phyloP scores from a whole-genome alignment of 1,140 invertebrate species.

The Lerema accius region DNA sequence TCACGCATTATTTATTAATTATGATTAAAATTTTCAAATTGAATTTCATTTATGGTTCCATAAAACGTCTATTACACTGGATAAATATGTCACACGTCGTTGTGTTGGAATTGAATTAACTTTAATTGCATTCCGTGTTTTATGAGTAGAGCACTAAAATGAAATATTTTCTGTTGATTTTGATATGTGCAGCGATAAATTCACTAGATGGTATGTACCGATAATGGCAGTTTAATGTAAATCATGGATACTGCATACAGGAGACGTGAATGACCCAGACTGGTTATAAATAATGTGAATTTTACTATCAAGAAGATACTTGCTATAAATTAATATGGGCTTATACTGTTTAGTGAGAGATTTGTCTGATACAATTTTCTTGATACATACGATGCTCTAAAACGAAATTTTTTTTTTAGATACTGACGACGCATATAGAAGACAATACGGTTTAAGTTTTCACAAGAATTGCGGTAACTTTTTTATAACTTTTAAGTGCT shows the following conservation, averaged over 20 bases:
- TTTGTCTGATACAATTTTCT: background rate
- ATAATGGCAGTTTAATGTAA: conserved; percentile 28
- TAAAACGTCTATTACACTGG: conserved; percentile 31
- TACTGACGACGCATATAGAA: conserved; percentile 49
- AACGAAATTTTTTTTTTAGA: conserved; percentile 24
- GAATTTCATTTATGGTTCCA: conserved; percentile 30
- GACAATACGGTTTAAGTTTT: conserved; percentile 65
- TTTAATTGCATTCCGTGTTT: conserved; percentile 40
- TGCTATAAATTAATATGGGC: conserved; percentile 11
- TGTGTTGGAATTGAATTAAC: conserved; percentile 32
- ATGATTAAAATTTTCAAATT: conserved; percentile 24
- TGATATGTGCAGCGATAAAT: conserved; percentile 43
- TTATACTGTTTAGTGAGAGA: background rate
- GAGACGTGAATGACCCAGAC: conserved; percentile 11
- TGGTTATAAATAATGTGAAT: conserved; percentile 22
- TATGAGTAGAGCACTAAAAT: conserved; percentile 41
- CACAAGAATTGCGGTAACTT: conserved; percentile 51
- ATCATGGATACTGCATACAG: conserved; percentile 25
- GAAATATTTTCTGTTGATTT: conserved; percentile 45
- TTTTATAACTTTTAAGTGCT: conserved; percentile 60
- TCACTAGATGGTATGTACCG: conserved; percentile 44
- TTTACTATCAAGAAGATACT: conserved; percentile 11
- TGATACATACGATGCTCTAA: no score
- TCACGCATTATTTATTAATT: conserved; percentile 23
- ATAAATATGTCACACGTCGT: conserved; percentile 32